Base-by-base conservation (phyloP, 2,113 vertebrate genomes). In the Macquaria australasica region DNA sequence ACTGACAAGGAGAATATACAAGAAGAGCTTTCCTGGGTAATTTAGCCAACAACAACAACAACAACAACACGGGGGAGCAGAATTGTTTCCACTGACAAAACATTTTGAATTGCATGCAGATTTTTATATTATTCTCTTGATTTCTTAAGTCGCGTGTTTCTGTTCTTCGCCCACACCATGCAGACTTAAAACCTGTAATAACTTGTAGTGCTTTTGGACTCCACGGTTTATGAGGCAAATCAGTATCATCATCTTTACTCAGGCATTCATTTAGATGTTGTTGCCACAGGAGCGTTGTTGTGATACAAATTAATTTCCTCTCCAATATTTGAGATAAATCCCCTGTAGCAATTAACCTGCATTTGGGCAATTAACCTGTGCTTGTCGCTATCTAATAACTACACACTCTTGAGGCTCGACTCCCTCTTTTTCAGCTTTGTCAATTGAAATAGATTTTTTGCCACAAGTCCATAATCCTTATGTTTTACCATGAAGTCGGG, bases 351-450 rank as follows among this genome's bases (percentile, higher is more conserved):
- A 92, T 94, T 92, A 94, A 87, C 91, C 86, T 84, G 84, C 79
- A 60, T 92, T 93, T 72, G 31, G 81, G 73, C 41, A 88, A 91
- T 94, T 91, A 92, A 91, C 88, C 91, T 87, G 83, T 70, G 83
- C 86, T 84, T 88, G 84, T 91, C 69, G 8, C 74, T 82, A 31
- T 86, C 83, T 87, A 83, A 90, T 92, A 90, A 88, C 79, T 79
- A 37, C 70, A 64, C 28, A 76, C 89, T 64, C 72, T 87, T 39
- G 53, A 77, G 85, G 55, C 72, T 80, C 37, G 15, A 15, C 31
- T 72, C 41, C 56, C 10, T 18, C 21, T 67, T 70, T 25, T 74
- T 31, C n/a, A 10, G 21, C 55, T 53, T 68, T 41, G 31, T 78
- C 15, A 14, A 53, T 74, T 53, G 20, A 53, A 73, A 73, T 69